These are phyloP conservation scores for Turritopsis rubra DNA, from an alignment of 30 jellyfish, hydroid and myxozoan species.

Conservation along the genomic window DNA sequence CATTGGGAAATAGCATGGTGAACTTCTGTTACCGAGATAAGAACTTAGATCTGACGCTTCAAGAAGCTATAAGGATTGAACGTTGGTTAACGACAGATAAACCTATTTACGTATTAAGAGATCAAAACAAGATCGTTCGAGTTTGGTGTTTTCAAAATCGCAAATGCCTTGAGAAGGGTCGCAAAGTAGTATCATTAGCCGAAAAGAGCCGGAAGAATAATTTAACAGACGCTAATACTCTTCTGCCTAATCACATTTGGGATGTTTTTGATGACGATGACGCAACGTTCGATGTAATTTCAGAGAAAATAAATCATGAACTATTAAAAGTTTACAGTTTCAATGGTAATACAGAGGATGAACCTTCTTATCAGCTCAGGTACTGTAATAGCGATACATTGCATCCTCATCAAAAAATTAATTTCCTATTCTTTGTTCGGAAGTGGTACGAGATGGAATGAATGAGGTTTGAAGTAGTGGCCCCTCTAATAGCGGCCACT, in stretches of 20 bases:
- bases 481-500: too few relatives aligned
- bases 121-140: not conserved
- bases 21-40: not conserved
- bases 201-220: not conserved
- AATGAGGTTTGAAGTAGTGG: not conserved
- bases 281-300: not conserved
- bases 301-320: too few relatives aligned
- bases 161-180: not conserved
- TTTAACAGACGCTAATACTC: not conserved
- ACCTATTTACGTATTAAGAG: not conserved
- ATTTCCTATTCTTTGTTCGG: not conserved
- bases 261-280: not conserved
- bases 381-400: not conserved
- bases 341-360: not conserved
- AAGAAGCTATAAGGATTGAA: not conserved
- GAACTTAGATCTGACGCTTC: not conserved
- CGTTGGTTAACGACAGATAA: not conserved
- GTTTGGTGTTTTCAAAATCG: conserved; percentile 6
- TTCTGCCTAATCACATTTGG: not conserved
- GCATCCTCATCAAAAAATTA: not conserved
- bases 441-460: not conserved
- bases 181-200: not conserved
- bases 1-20: not conserved
- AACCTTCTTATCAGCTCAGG: not conserved
- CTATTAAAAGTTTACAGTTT: not conserved